Percentiles rank a stretch among this genome's conserved stretches.
phyloP scores from a whole-genome alignment of 2,797 vertebrate genomes.

The Schizothorax lantsangensis region DNA sequence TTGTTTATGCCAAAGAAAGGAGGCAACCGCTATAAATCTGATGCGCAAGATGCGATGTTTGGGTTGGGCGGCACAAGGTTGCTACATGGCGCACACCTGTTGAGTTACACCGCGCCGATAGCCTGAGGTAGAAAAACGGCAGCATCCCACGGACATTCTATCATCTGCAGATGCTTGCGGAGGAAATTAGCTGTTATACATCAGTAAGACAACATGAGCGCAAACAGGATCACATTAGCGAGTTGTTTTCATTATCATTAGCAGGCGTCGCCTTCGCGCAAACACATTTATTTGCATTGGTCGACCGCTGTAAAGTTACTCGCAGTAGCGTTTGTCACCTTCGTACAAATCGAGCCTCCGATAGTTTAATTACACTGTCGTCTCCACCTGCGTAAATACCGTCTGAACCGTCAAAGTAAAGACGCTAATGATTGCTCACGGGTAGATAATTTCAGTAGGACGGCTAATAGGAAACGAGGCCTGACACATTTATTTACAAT shows the following conservation, averaged over 20 bases:
- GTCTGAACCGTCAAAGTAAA: conserved; percentile 57
- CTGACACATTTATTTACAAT: conserved; percentile 63
- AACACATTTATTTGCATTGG: conserved; percentile 6
- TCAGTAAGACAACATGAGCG: conserved; percentile 24
- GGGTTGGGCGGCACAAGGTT: conserved; percentile 40
- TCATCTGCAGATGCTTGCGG: conserved; percentile 17
- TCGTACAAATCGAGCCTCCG: conserved; percentile 70
- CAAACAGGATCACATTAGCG: conserved; percentile 37
- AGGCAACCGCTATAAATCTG: conserved; percentile 50
- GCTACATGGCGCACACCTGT: conserved; percentile 37
- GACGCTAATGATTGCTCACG: conserved; percentile 70
- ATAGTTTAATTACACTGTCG: conserved; percentile 70
- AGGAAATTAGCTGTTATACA: conserved; percentile 47
- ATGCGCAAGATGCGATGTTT: conserved; percentile 46
- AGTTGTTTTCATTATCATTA: conserved; percentile 47
- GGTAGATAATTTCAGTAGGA: conserved; percentile 68
- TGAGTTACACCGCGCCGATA: conserved; percentile 18
- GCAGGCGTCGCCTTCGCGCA: neutral
- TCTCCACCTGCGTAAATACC: conserved; percentile 72
- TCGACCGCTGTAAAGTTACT: conserved; percentile 55
- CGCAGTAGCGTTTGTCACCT: conserved; percentile 66
- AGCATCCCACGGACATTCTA: neutral
- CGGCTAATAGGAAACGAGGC: conserved; percentile 72
- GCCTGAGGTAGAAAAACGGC: conserved; percentile 25
- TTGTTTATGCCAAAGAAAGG: conserved; percentile 53